These are phyloP conservation scores for Potamarius usumacintae DNA, from an alignment of 2,113 vertebrate genomes.

Conservation along the genomic window DNA sequence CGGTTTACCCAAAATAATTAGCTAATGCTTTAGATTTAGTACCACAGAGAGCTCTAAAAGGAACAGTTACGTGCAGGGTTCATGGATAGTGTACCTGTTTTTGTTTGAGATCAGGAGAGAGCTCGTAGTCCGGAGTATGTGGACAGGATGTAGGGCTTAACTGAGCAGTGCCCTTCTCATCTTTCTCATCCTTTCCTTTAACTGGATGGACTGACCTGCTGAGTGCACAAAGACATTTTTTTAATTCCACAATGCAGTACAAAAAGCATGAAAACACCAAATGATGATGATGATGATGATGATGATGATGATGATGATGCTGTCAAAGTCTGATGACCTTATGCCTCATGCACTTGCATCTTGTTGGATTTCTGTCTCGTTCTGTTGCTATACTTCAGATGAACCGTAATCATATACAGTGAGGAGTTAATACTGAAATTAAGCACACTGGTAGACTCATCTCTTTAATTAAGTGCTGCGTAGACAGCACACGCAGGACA, in stretches of 20 bases:
- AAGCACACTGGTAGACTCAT: neutral
- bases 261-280: neutral
- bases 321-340: neutral
- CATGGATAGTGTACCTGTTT: constrained; percentile 37
- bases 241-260: neutral
- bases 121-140: constrained; percentile 48
- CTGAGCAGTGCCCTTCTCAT: constrained; percentile 22
- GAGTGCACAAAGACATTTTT: neutral
- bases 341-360: neutral
- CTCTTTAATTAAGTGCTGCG: neutral
- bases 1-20: neutral
- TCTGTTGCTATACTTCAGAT: neutral
- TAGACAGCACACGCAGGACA: neutral
- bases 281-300: neutral
- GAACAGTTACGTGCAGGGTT: neutral
- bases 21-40: neutral
- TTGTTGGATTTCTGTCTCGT: neutral
- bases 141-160: constrained; percentile 11
- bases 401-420: neutral
- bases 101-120: constrained; percentile 50
- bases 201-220: constrained; percentile 17
- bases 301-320: neutral
- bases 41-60: neutral
- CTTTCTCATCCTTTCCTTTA: constrained; percentile 30
- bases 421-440: neutral